These are phyloP conservation scores for Polydrusus cervinus DNA, from an alignment of 2,888 invertebrate species.

Conservation along the genomic window DNA sequence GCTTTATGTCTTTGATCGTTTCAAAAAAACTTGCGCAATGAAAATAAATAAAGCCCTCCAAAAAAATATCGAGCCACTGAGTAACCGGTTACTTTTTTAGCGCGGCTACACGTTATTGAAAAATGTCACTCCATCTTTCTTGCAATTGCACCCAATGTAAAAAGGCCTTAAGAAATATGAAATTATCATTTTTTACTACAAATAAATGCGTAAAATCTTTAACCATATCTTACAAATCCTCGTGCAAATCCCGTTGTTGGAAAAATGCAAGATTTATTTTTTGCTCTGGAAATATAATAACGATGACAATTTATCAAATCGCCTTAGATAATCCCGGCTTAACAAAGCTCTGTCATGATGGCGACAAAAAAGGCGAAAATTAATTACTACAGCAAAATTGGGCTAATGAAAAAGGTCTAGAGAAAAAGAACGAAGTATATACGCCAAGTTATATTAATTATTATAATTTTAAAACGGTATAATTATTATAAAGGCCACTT, in stretches of 20 bases:
- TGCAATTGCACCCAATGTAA: no score
- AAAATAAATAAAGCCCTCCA: no score
- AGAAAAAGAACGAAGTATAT: background rate
- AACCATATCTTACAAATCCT: background rate
- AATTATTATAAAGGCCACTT: background rate
- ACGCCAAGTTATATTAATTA: background rate
- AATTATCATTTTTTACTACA: no score
- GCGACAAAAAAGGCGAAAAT: constrained; percentile 9
- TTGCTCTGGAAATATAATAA: background rate
- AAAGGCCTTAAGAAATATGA: no score
- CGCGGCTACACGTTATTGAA: no score
- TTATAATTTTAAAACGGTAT: background rate
- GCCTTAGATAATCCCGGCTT: background rate
- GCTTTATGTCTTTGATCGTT: no score
- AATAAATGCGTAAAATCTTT: no score
- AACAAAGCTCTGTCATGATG: constrained; percentile 4
- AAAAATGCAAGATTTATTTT: constrained; percentile 1
- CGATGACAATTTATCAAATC: background rate
- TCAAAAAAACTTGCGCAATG: no score
- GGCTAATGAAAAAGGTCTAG: background rate
- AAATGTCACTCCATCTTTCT: no score
- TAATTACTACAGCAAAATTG: constrained; percentile 2
- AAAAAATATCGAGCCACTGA: no score
- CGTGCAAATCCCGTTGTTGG: background rate
- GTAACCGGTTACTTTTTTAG: no score